A percentile compares a stretch with the other conserved stretches of the same genome.
Evolutionary conservation across 2,888 invertebrate genomes (phyloP).

Genomic region (Platycheirus rosarum): DNA sequence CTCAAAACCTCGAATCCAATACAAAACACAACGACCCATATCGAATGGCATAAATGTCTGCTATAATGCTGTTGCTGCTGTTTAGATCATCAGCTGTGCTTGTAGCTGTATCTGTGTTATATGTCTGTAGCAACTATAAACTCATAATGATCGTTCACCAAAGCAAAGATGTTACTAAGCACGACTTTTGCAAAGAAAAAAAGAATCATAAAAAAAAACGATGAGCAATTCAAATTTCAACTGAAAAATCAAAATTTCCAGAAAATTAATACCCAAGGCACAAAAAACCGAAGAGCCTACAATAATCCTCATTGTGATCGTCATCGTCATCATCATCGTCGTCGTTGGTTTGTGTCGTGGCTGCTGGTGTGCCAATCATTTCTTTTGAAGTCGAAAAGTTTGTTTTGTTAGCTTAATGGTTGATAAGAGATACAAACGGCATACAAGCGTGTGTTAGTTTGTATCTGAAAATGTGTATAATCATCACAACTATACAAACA

Average conservation of each 20-base stretch:
- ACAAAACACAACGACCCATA: constrained; percentile 65
- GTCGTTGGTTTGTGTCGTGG: constrained; percentile 27
- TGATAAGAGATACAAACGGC: constrained; percentile 48
- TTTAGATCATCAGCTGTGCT: constrained; percentile 51
- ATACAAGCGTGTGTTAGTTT: not conserved
- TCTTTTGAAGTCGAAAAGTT: constrained; percentile 48
- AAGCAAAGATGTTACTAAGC: constrained; percentile 65
- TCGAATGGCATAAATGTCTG: constrained; percentile 37
- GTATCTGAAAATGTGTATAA: constrained; percentile 12
- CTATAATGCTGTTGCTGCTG: constrained; percentile 22
- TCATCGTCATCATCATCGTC: constrained; percentile 9
- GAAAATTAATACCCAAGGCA: constrained; percentile 27
- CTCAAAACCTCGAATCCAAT: constrained; percentile 55
- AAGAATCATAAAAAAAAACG: constrained; percentile 21
- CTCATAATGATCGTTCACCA: constrained; percentile 40
- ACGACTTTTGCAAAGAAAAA: constrained; percentile 42
- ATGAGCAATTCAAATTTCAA: constrained; percentile 61
- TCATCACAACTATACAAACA: constrained; percentile 30
- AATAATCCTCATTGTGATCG: not conserved
- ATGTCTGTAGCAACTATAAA: not conserved
- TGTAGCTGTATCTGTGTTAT: constrained; percentile 23
- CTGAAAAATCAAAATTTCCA: constrained; percentile 55
- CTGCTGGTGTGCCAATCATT: constrained; percentile 38
- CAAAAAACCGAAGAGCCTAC: not conserved
- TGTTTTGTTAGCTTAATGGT: constrained; percentile 30